Percentiles rank a stretch among this genome's conserved stretches.
Conservation (phyloP, 2,888 invertebrate species). For the Caenorhabditis sp. region DNA sequence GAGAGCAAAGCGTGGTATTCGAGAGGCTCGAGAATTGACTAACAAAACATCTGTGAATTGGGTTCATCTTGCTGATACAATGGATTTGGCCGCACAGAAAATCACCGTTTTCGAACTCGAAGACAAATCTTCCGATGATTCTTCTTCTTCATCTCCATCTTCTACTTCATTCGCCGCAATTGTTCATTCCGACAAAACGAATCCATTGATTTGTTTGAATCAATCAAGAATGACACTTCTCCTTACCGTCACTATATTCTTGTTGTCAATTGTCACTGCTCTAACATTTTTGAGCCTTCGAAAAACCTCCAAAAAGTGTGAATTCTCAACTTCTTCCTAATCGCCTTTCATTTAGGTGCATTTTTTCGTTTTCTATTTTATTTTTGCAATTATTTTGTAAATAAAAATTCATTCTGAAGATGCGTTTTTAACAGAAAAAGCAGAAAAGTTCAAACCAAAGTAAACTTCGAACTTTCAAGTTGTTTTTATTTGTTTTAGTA, state of each 20-base stretch:
- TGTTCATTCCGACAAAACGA: background rate
- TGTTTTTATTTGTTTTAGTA: too few species aligned
- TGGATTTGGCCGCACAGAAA: constrained; percentile 68
- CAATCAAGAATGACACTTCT: constrained; percentile 25
- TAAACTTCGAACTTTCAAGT: too few species aligned
- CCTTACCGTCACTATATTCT: constrained; percentile 19
- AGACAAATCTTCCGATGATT: constrained; percentile 35
- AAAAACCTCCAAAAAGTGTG: constrained; percentile 18
- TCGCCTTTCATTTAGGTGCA: constrained; percentile 10
- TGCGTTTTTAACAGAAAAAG: too few species aligned
- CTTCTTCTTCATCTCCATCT: background rate
- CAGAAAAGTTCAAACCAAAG: too few species aligned
- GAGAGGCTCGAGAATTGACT: constrained; percentile 2
- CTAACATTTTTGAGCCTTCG: constrained; percentile 16
- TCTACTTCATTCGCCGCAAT: background rate
- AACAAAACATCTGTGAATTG: constrained; percentile 34
- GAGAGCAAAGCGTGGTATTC: constrained; percentile 12
- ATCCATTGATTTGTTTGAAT: constrained; percentile 26
- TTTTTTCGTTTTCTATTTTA: constrained; percentile 6
- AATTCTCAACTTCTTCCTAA: constrained; percentile 5
- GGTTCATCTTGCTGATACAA: constrained; percentile 54
- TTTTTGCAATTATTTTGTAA: background rate
- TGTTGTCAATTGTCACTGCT: constrained; percentile 26
- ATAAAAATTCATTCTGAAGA: background rate
- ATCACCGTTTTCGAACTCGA: constrained; percentile 69